Base-by-base conservation (phyloP, 2,113 vertebrate genomes). In the Brachyistius frenatus region DNA sequence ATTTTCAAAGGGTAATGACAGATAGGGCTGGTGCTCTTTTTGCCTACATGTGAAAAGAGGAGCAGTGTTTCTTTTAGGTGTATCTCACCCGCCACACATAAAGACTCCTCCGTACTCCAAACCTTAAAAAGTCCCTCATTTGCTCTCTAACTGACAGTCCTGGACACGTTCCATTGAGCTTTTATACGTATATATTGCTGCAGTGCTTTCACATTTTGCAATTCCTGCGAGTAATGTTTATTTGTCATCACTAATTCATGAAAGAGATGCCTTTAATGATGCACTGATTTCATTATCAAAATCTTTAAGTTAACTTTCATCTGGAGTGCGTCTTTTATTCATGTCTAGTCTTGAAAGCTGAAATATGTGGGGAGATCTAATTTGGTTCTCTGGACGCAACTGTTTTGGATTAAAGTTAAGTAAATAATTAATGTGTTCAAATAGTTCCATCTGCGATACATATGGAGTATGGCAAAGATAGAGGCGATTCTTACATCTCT, bases 201-300 rank as follows among this genome's bases (percentile, higher is more conserved):
- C 33, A 65, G 7, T 7, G 8, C 41, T 78, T 71, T 81, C 67
- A 76, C 65, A 64, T 66, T 88, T 89, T 74, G 67, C 84, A 64
- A 35, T 54, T 77, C 55, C 70, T 46, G 31, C 52, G 53, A 81
- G 66, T 85, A 75, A 52, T 90, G 79, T 92, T 93, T 89, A 93
- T 88, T 91, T 87, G 81, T 83, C 47, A 83, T 93, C 60, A 92
- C 44, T 93, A 88, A 93, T 93, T 93, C 80, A 93, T 92, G 87
- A 86, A 78, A 53, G 56, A 16, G 36, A 55, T 57, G 53, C 67
- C 87, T 93, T 90, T 93, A 91, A 94, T 92, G 86, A 89, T 86
- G 46, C 80, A 84, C 83, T 68, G 80, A 89, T 93, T 93, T 92
- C 75, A 92, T 88, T 90, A 90, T 86, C 72, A 88, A 87, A 86